Percentiles rank a stretch among this genome's conserved stretches.
These are phyloP conservation scores for Geococcyx californianus DNA, from an alignment of 2,113 vertebrate genomes.

Conservation along the genomic window DNA sequence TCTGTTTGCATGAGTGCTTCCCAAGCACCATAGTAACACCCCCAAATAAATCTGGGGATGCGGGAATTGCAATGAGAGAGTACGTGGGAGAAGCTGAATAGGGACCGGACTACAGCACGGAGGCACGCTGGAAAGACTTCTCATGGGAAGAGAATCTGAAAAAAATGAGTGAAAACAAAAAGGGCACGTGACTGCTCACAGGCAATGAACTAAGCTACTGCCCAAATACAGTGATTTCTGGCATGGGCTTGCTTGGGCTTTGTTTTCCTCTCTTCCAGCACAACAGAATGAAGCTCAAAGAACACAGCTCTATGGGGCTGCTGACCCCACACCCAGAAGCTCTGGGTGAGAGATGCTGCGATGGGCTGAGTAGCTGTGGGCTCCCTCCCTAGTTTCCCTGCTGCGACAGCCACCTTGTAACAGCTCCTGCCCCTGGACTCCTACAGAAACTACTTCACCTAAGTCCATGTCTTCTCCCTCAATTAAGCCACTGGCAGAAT, in stretches of 20 bases:
- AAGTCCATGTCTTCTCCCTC: background rate
- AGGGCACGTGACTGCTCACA: accelerated
- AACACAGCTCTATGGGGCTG: background rate
- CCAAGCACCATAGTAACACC: background rate
- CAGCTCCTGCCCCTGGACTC: background rate
- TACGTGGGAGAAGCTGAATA: background rate
- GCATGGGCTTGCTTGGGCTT: background rate
- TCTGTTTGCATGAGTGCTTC: background rate
- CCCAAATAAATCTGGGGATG: background rate
- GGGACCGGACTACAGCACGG: accelerated
- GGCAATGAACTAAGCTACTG: background rate
- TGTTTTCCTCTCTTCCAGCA: background rate
- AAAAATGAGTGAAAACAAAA: background rate
- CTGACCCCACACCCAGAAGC: background rate
- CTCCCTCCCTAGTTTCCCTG: background rate
- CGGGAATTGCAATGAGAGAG: background rate
- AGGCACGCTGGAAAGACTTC: background rate
- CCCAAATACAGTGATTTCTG: background rate
- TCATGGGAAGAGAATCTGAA: background rate
- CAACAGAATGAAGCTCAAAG: background rate
- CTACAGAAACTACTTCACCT: accelerated
- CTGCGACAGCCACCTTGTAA: accelerated
- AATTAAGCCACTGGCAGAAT: background rate
- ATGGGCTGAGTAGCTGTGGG: background rate
- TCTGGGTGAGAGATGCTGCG: background rate